Percentiles rank a stretch among this genome's conserved stretches.
phyloP scores from a whole-genome alignment of 2,797 vertebrate species.

The Chloroceryle amazona region DNA sequence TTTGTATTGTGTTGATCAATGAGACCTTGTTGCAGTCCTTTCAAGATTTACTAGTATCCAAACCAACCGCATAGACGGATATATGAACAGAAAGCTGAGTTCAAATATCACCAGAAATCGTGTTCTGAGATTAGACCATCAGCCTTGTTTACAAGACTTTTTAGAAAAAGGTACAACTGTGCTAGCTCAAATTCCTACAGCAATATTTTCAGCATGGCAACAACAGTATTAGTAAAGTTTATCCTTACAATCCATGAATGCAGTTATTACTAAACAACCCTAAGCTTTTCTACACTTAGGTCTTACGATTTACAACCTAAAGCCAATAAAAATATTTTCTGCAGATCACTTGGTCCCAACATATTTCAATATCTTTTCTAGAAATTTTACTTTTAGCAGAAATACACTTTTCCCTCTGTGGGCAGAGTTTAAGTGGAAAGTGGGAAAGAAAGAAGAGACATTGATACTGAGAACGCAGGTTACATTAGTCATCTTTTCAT shows the following conservation, averaged over 20 bases:
- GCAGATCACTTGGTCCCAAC: neutral
- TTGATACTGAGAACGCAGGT: neutral
- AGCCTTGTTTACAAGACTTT: neutral
- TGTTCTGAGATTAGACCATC: neutral
- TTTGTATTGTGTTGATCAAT: neutral
- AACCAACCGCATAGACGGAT: neutral
- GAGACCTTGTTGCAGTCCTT: neutral
- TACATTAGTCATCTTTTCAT: neutral
- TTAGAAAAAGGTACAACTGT: neutral
- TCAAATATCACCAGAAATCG: neutral
- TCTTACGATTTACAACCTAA: neutral
- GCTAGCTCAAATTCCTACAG: neutral
- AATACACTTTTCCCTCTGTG: no score
- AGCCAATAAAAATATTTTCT: neutral
- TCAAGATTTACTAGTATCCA: neutral
- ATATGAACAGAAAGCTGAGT: neutral
- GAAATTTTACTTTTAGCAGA: neutral
- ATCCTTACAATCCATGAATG: neutral
- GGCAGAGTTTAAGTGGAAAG: neutral
- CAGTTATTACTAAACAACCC: neutral
- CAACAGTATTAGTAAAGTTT: neutral
- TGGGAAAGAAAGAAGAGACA: neutral
- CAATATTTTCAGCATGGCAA: neutral
- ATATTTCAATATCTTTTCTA: neutral
- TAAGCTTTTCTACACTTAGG: neutral